A percentile compares a stretch with the other conserved stretches of the same genome.
These are phyloP conservation scores for Ramphastos sulfuratus DNA, from an alignment of 2,113 vertebrate genomes.

Conservation along the genomic window DNA sequence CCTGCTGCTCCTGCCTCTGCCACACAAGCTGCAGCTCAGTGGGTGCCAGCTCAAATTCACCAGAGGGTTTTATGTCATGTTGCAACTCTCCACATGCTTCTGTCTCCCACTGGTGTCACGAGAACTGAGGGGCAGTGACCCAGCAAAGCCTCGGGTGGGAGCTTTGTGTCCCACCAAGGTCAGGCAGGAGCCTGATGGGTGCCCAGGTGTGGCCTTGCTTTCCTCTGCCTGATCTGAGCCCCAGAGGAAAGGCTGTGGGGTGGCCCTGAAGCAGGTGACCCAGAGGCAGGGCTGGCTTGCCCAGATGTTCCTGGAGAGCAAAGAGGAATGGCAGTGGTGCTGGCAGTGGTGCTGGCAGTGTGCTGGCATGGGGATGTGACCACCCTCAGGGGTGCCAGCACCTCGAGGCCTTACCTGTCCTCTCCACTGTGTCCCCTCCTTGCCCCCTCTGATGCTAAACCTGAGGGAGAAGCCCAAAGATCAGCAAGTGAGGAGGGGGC, in stretches of 20 bases:
- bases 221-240: rapidly evolving
- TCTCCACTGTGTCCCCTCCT: not conserved
- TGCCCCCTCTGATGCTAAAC: not conserved
- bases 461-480: not conserved
- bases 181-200: not conserved
- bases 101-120: rapidly evolving
- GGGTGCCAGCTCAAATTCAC: not conserved
- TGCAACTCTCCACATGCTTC: not conserved
- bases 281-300: not conserved
- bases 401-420: slow-evolving; percentile 7
- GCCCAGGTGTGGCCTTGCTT: not conserved
- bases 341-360: not conserved
- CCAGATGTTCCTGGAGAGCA: not conserved
- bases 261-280: no score
- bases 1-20: not conserved
- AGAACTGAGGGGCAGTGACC: not conserved
- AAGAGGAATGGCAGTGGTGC: not conserved
- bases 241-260: not conserved
- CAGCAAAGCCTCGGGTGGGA: not conserved
- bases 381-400: not conserved
- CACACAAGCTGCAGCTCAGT: not conserved
- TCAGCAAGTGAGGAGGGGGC: not conserved
- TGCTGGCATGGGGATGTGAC: rapidly evolving
- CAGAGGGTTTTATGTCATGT: not conserved
- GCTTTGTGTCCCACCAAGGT: not conserved